phyloP scores from a whole-genome alignment of 2,888 invertebrate species.

The Agriopis aurantiaria region DNA sequence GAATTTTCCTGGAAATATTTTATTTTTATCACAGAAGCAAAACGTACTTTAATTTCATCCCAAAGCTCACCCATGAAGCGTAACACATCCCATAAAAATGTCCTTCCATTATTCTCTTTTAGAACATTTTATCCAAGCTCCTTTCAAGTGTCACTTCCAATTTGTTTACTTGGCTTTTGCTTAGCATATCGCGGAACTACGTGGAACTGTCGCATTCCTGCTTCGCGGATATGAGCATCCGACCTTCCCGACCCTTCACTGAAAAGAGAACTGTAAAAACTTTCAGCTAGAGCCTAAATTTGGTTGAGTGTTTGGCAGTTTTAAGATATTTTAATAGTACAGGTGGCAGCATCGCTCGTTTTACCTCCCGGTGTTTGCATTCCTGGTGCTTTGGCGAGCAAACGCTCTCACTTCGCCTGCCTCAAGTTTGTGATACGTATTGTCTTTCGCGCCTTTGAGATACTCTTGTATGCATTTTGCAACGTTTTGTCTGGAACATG shows the following conservation, averaged over 20 bases:
- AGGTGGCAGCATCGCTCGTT: constrained; percentile 39
- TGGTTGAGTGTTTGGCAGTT: constrained; percentile 6
- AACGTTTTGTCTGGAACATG: constrained; percentile 36
- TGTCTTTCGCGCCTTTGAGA: constrained; percentile 76
- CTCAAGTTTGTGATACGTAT: constrained; percentile 76
- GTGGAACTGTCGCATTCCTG: constrained; percentile 76
- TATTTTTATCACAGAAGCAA: constrained; percentile 9
- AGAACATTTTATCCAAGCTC: constrained; percentile 62
- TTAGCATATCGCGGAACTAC: constrained; percentile 80
- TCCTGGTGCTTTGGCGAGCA: constrained; percentile 75
- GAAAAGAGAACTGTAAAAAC: constrained; percentile 32
- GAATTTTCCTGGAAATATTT: neutral
- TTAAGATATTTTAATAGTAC: constrained; percentile 35
- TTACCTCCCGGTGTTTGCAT: constrained; percentile 78
- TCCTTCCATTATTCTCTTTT: constrained; percentile 48
- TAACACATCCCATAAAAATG: constrained; percentile 32
- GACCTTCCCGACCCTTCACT: constrained; percentile 53
- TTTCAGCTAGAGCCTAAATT: constrained; percentile 40
- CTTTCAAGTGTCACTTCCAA: constrained; percentile 69
- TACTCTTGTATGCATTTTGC: constrained; percentile 68
- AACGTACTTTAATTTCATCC: constrained; percentile 19
- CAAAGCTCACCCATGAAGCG: constrained; percentile 18
- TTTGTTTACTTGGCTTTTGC: constrained; percentile 82
- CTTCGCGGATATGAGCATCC: constrained; percentile 71
- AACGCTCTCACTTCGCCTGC: constrained; percentile 78